Percentiles rank a stretch among this genome's conserved stretches.
phyloP scores from a whole-genome alignment of 2,888 invertebrate genomes.

The Xestia xanthographa region DNA sequence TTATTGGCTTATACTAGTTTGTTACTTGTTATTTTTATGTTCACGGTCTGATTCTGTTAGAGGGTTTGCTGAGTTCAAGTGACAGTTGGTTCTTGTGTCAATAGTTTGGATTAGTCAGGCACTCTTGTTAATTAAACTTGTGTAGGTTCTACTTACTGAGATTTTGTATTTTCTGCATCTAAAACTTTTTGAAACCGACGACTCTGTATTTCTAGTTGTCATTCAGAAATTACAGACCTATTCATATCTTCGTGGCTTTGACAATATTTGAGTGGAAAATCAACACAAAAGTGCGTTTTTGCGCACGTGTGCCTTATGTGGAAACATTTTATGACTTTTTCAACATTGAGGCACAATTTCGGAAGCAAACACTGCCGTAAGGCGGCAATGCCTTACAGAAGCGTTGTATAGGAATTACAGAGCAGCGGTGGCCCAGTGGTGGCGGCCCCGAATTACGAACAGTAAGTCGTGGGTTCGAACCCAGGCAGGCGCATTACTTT shows the following conservation, averaged over 20 bases:
- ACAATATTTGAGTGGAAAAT: background rate
- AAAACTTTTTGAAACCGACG: background rate
- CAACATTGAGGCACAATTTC: too few relatives aligned
- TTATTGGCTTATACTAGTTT: slow-evolving; percentile 81
- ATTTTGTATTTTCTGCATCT: background rate
- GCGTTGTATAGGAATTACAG: too few relatives aligned
- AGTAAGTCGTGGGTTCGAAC: too few relatives aligned
- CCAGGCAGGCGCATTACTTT: too few relatives aligned
- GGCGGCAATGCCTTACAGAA: too few relatives aligned
- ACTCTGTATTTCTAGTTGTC: background rate
- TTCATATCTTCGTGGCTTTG: too few relatives aligned
- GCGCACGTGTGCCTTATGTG: too few relatives aligned
- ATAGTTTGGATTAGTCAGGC: background rate
- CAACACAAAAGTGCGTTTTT: background rate
- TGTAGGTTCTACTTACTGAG: rapidly evolving
- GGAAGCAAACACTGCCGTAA: too few relatives aligned
- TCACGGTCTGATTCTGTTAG: slow-evolving; percentile 37
- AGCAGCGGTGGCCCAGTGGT: too few relatives aligned
- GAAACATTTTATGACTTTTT: background rate
- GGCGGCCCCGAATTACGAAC: too few relatives aligned
- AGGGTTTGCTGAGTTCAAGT: slow-evolving; percentile 37
- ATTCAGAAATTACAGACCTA: background rate
- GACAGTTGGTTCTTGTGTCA: slow-evolving; percentile 28
- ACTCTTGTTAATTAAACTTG: background rate
- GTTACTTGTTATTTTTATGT: slow-evolving; percentile 59